Evolutionary conservation across 2,888 invertebrate genomes (phyloP).

Genomic region (Pteria penguin): DNA sequence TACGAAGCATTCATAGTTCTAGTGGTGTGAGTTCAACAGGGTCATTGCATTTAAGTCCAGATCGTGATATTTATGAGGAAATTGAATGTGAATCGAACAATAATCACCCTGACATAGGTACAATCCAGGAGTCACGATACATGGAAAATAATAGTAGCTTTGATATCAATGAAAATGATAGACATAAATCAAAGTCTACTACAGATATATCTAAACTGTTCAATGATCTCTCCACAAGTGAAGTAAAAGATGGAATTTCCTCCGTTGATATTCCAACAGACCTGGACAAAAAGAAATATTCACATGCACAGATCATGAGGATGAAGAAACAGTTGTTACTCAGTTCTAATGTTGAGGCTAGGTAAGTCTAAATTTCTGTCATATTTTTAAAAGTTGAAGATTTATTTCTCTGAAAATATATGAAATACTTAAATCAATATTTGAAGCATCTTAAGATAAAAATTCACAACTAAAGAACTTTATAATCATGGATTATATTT

Average conservation of each 20-base stretch:
- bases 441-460: too few relatives aligned
- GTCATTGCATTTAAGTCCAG: conserved; percentile 78
- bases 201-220: conserved; percentile 68
- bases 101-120: conserved; percentile 45
- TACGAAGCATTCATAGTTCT: conserved; percentile 80
- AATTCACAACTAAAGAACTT: too few relatives aligned
- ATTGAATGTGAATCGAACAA: conserved; percentile 44
- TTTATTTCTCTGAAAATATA: too few relatives aligned
- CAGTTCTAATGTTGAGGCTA: conserved; percentile 79
- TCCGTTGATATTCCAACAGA: conserved; percentile 71
- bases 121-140: conserved; percentile 43
- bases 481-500: too few relatives aligned
- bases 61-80: conserved; percentile 73
- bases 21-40: conserved; percentile 81
- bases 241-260: conserved; percentile 72
- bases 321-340: conserved; percentile 79
- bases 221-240: conserved; percentile 63
- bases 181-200: conserved; percentile 63
- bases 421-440: too few relatives aligned
- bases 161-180: conserved; percentile 50
- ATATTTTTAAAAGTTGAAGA: background rate
- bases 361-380: conserved; percentile 70
- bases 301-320: conserved; percentile 69
- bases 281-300: conserved; percentile 55
- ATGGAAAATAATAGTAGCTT: conserved; percentile 43